Evolutionary conservation across 2,888 invertebrate genomes (phyloP).

Genomic region (Aplocera efformata): DNA sequence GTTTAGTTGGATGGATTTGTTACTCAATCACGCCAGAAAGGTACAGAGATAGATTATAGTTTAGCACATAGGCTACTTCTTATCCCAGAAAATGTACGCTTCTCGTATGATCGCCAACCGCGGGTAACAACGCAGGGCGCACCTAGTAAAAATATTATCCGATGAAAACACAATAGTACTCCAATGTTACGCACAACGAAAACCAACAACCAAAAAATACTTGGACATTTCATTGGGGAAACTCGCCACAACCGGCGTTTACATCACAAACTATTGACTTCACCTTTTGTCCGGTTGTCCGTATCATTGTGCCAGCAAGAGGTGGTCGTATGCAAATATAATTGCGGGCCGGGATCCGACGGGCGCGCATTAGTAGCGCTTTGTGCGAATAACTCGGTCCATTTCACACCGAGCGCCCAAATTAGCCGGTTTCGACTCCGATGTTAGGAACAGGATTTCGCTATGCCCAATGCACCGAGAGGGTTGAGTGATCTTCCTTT

Average conservation of each 20-base stretch:
- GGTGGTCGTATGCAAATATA: constrained; percentile 72
- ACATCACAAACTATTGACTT: constrained; percentile 35
- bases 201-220: not conserved
- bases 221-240: constrained; percentile 2
- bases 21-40: no score
- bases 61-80: no score
- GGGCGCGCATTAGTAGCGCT: constrained; percentile 67
- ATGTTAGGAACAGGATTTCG: constrained; percentile 47
- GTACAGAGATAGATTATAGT: no score
- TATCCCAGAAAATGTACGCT: no score
- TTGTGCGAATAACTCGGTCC: constrained; percentile 70
- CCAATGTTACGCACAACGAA: no score
- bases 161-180: no score
- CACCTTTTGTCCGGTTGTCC: constrained; percentile 43
- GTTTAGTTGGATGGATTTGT: no score
- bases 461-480: constrained; percentile 27
- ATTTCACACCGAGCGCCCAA: constrained; percentile 66
- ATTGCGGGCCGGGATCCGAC: constrained; percentile 64
- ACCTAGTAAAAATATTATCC: no score
- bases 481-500: constrained; percentile 16
- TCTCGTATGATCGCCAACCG: no score
- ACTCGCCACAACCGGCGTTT: constrained; percentile 10
- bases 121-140: no score
- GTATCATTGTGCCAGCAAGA: constrained; percentile 46
- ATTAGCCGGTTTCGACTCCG: constrained; percentile 58